Evolutionary conservation across 2,888 invertebrate genomes (phyloP), one percentile per base, ranked within the genome.

Genomic region (Dyspetes luteomarginatus): DNA sequence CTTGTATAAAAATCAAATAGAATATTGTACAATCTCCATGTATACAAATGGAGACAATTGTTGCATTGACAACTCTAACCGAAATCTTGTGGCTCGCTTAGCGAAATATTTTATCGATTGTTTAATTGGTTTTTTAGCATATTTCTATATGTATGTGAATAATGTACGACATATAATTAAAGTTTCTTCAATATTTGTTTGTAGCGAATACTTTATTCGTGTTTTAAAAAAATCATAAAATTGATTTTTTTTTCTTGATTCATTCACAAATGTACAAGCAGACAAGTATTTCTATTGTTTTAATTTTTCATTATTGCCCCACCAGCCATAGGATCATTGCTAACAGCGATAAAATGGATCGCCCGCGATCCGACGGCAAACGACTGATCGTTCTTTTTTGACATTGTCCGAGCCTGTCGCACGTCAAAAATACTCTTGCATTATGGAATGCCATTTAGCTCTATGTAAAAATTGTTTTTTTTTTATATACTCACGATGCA

Each of bases 401-500:
- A 24, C 26, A 24, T 55, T 64, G 12, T 12, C n/a, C 1, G 24
- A 41, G 50, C 15, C 2, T 17, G 50, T 17, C 5, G 3, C 22
- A 12, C 17, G 15, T 30, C 19, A 62, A 26, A n/a, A 1, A 4
- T 36, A 30, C n/a, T 58, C 4, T 22, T 15, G 2, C 19, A 36
- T 62, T 5, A 19, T 69, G n/a, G 15, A n/a, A 22, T 22, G 55
- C 12, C 48, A 24, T 17, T n/a, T n/a, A n/a, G n/a, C n/a, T n/a
- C n/a, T n/a, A n/a, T n/a, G n/a, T n/a, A 7, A 0, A 17, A 17
- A 3, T 55, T 19, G 30, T 12, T 19, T 28, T 48, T 28, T 3
- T 24, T 9, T 22, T 56, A 15, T 30, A 36, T 82, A 91, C 91
- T 90, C 82, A 91, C 91, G 91, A 88, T 83, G 90, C 91, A 79